Evolutionary conservation across 2,888 invertebrate genomes (phyloP).

Genomic region (Drosophila testacea): DNA sequence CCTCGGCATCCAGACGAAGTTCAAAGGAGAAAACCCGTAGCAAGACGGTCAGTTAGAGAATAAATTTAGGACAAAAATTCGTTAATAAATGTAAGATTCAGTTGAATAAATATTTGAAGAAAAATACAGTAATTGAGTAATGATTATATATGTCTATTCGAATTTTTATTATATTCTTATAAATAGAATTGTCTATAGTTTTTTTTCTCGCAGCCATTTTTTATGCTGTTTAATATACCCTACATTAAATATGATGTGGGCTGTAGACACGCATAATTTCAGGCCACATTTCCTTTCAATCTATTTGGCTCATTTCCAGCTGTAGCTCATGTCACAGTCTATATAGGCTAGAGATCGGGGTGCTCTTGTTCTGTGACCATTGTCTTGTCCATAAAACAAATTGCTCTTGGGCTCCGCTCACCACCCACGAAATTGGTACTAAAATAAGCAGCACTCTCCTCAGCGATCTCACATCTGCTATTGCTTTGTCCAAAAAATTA

Average conservation of each 20-base stretch:
- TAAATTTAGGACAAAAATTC: slow-evolving; percentile 6
- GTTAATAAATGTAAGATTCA: slow-evolving; percentile 8
- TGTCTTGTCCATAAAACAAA: slow-evolving; percentile 54
- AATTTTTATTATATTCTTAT: slow-evolving; percentile 23
- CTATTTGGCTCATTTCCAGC: slow-evolving; percentile 69
- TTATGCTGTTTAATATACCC: slow-evolving; percentile 42
- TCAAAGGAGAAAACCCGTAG: slow-evolving; percentile 73
- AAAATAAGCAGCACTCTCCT: slow-evolving; percentile 55
- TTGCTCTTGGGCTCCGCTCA: slow-evolving; percentile 32
- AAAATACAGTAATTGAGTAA: slow-evolving; percentile 19
- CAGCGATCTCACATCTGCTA: slow-evolving; percentile 31
- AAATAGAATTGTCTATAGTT: slow-evolving; percentile 29
- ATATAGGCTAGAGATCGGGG: slow-evolving; percentile 15
- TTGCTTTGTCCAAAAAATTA: slow-evolving; percentile 45
- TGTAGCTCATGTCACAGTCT: slow-evolving; percentile 43
- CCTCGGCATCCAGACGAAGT: slow-evolving; percentile 67
- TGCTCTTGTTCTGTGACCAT: slow-evolving; percentile 30
- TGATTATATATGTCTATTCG: slow-evolving; percentile 8
- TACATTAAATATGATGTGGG: slow-evolving; percentile 38
- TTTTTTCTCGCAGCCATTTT: slow-evolving; percentile 23
- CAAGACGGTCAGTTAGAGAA: slow-evolving; percentile 57
- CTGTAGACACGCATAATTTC: slow-evolving; percentile 38
- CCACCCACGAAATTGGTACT: slow-evolving; percentile 29
- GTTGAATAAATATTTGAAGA: slow-evolving; percentile 31
- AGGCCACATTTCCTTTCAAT: slow-evolving; percentile 41